Evolutionary conservation across 2,888 invertebrate species (phyloP), one percentile per base, ranked within the genome.

Genomic region (Mythimna vitellina): DNA sequence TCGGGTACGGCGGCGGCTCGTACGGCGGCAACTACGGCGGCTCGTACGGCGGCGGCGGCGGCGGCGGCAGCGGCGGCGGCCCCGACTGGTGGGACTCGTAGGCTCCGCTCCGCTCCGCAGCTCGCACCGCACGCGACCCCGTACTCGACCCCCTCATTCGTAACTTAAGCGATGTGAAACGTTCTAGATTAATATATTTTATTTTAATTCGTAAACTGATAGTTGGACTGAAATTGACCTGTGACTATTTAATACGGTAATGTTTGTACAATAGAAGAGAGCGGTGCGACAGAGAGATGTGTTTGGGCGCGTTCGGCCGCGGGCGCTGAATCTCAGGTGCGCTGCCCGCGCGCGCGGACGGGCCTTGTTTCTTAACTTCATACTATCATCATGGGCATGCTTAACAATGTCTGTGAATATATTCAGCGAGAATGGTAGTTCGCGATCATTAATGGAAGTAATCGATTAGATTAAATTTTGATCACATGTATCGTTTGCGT

Each of bases 41-140:
- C 49, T 93, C 94, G 87, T 95, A 95, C 91, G 92, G 94, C 86
- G 94, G 96, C 79, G 94, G 94, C 85, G 94, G 93, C 85, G 95
- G 94, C 93, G 96, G 94, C 91, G 91, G 92, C 86, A 89, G 92
- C 88, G 88, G 93, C 92, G 94, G 95, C 85, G 95, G 95, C 79
- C 90, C 92, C 87, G 95, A 95, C 94, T 96, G 96, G 96, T 96
- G 96, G 95, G 93, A 95, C 94, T 94, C 94, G 83, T 94, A 93
- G 89, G 82, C 88, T 6, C 86, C 75, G 49, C 60, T 83, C 79
- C 82, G 79, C 81, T 76, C 81, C 70, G 68, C 78, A 82, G 74
- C 71, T 85, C 86, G 81, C 84, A 86, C 86, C 86, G 87, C 84
- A 80, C 76, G 78, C 75, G 86, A 81, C 73, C 61, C 83, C 81